Percentiles rank a stretch among this genome's conserved stretches.
These are phyloP conservation scores for Trissolcus brochymenae DNA, from an alignment of 2,888 invertebrate genomes.

Conservation along the genomic window DNA sequence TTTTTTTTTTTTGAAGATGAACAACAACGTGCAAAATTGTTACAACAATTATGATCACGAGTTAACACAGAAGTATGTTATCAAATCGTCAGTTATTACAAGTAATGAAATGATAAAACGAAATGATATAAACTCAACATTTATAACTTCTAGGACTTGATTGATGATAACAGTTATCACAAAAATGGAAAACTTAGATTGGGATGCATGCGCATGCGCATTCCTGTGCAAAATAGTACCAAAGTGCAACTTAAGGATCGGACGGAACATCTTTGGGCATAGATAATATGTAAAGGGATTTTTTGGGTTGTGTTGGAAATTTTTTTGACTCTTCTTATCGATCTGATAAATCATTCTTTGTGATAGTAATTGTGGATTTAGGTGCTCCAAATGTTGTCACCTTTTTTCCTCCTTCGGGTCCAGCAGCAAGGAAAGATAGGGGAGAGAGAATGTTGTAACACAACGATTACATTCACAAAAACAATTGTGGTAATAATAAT, in stretches of 20 bases:
- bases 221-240: conserved; percentile 71
- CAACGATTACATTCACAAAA: conserved; percentile 77
- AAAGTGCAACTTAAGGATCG: conserved; percentile 67
- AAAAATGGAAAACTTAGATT: conserved; percentile 62
- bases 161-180: conserved; percentile 45
- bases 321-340: conserved; percentile 28
- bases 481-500: conserved; percentile 70
- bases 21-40: conserved; percentile 69
- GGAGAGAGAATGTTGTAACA: conserved; percentile 76
- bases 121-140: conserved; percentile 24
- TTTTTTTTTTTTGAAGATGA: not conserved
- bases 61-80: conserved; percentile 1
- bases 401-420: conserved; percentile 81
- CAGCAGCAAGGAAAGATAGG: conserved; percentile 76
- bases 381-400: conserved; percentile 80
- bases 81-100: not conserved
- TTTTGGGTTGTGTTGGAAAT: conserved; percentile 55
- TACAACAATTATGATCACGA: conserved; percentile 61
- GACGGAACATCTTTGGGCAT: conserved; percentile 65
- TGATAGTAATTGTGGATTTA: conserved; percentile 75
- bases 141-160: conserved; percentile 20
- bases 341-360: conserved; percentile 60
- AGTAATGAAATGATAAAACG: conserved; percentile 8
- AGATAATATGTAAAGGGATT: conserved; percentile 68
- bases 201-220: conserved; percentile 74